Percentiles rank a stretch among this genome's conserved stretches.
Evolutionary conservation across 2,888 invertebrate species (phyloP).

Genomic region (Scaeva pyrastri): DNA sequence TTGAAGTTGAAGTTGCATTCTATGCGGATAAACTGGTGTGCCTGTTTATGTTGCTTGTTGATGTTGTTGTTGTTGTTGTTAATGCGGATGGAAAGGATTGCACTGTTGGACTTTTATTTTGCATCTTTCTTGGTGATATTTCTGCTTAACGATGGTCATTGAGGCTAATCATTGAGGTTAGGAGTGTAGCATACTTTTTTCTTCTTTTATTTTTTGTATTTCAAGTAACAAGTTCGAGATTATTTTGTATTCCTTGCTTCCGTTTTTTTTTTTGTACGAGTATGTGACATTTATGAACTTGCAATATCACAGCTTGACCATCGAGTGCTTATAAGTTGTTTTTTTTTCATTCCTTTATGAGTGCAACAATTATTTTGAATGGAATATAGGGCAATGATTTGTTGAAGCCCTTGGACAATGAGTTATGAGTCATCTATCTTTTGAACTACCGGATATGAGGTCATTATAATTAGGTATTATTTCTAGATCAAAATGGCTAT

Average conservation of each 20-base stretch:
- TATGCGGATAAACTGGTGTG: constrained; percentile 49
- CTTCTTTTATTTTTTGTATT: background rate
- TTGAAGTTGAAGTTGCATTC: constrained; percentile 34
- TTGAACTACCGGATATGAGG: constrained; percentile 54
- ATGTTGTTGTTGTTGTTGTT: background rate
- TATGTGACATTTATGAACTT: background rate
- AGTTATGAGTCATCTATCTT: background rate
- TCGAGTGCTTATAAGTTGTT: background rate
- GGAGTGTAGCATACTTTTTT: constrained; percentile 55
- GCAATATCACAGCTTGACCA: background rate
- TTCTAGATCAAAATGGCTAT: background rate
- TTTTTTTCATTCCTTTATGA: background rate
- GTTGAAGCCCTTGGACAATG: background rate
- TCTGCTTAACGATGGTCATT: constrained; percentile 74
- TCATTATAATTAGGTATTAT: constrained; percentile 24
- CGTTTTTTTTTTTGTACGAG: constrained; percentile 12
- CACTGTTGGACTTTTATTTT: constrained; percentile 47
- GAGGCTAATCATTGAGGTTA: constrained; percentile 73
- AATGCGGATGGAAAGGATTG: constrained; percentile 12
- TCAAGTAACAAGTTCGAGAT: constrained; percentile 57
- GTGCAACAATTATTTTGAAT: constrained; percentile 4
- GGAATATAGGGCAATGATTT: constrained; percentile 51
- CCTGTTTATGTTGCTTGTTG: constrained; percentile 6
- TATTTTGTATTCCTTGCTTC: constrained; percentile 17
- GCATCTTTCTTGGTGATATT: constrained; percentile 68